phyloP scores from a whole-genome alignment of 2,888 invertebrate species.

The Heliconius sara region DNA sequence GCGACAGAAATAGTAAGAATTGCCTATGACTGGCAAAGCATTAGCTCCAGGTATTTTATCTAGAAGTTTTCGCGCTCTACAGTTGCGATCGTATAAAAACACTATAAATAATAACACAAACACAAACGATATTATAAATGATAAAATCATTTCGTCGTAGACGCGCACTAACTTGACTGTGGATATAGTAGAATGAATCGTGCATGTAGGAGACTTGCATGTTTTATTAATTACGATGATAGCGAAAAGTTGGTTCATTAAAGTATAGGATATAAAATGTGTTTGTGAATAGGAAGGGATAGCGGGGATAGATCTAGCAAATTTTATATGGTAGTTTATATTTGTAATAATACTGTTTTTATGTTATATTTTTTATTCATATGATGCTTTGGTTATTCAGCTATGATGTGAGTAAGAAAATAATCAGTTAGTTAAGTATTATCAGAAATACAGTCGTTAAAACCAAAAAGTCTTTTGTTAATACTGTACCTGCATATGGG shows the following conservation, averaged over 20 bases:
- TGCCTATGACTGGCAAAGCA: slow-evolving; percentile 4
- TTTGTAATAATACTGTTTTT: no score
- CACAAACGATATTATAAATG: not conserved
- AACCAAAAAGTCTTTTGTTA: no score
- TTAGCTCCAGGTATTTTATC: slow-evolving; percentile 10
- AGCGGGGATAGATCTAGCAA: no score
- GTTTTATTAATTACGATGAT: not conserved
- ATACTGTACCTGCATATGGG: no score
- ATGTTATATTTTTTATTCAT: no score
- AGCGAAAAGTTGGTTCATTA: not conserved
- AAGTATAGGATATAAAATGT: no score
- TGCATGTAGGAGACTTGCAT: not conserved
- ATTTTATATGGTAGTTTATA: no score
- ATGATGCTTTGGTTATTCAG: no score
- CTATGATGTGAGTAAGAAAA: no score
- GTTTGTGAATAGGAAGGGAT: no score
- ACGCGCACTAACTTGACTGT: not conserved
- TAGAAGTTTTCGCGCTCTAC: slow-evolving; percentile 2
- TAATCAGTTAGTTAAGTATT: no score
- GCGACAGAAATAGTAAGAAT: not conserved
- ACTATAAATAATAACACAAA: slow-evolving; percentile 16
- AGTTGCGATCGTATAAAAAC: not conserved
- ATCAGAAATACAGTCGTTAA: no score
- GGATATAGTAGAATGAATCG: not conserved
- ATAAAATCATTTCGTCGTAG: not conserved